These are phyloP conservation scores for Hemiprocne comata DNA, from an alignment of 2,113 vertebrate species.

Conservation along the genomic window DNA sequence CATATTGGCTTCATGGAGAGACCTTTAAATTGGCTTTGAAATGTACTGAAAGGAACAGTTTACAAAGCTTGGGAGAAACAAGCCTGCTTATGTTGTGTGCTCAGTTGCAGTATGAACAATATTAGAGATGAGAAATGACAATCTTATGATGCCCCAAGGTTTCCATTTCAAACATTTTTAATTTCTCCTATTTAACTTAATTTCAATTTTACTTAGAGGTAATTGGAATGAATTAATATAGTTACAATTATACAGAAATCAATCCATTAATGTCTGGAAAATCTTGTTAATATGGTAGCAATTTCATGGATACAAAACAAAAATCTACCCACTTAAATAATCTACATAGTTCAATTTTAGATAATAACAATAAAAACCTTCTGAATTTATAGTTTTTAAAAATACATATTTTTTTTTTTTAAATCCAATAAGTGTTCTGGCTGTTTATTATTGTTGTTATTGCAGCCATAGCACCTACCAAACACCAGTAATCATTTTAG, in stretches of 20 bases:
- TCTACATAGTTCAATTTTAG: conserved; percentile 64
- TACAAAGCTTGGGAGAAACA: neutral
- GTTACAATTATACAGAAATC: conserved; percentile 80
- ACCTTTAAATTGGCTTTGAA: neutral
- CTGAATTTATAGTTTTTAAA: neutral
- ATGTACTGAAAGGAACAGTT: conserved; percentile 12
- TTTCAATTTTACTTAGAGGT: conserved; percentile 83
- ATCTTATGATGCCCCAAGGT: conserved; percentile 71
- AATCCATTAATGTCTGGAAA: conserved; percentile 80
- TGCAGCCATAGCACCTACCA: neutral
- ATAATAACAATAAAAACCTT: conserved; percentile 52
- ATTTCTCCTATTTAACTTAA: conserved; percentile 83
- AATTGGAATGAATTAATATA: conserved; percentile 83
- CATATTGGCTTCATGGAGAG: neutral
- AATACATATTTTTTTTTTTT: neutral
- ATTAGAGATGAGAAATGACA: conserved; percentile 64
- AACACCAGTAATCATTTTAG: neutral
- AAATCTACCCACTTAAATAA: conserved; percentile 62
- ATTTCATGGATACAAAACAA: conserved; percentile 76
- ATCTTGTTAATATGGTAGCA: conserved; percentile 77
- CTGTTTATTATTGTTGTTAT: neutral
- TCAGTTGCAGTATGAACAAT: conserved; percentile 17
- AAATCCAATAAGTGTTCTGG: neutral
- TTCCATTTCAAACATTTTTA: conserved; percentile 79
- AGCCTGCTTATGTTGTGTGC: conserved; percentile 4